Base-by-base conservation (phyloP, 2,797 vertebrate genomes). In the Valencia hispanica region DNA sequence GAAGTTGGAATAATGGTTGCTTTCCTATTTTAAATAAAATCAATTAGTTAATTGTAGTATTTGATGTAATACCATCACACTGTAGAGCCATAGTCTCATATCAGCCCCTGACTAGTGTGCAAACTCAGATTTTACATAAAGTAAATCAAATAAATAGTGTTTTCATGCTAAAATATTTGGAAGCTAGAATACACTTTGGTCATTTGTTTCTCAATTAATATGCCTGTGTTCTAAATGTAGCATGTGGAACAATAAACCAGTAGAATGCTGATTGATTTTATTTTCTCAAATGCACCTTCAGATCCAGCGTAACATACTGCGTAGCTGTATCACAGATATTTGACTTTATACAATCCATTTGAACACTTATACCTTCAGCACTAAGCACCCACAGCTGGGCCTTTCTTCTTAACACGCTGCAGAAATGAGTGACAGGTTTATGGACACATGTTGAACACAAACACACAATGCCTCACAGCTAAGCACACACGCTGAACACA, bases 361-460 rank as follows among this genome's bases (percentile, higher is more conserved):
- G 73, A 85, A 85, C 68, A 83, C 77, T 82, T 45, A 77, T 77
- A 80, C 83, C 85, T 87, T 39, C 53, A 80, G 79, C 50, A 73
- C 78, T 82, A 86, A 83, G 84, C 65, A 65, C 83, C 82, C 88
- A 83, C 91, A 88, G 86, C 84, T 92, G 87, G 86, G 82, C 74
- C 74, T 84, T 86, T 90, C 82, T 81, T 83, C 72, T 78, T 69
- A 76, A 74, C 74, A 70, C 53, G n/a, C 68, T 22, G 74, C 61
- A 45, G 65, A 59, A 69, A 86, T 89, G 91, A 91, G 73, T 83
- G 87, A 87, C 88, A 90, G 81, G 81, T 92, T 88, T 73, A 79
- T 82, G 83, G 81, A 87, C 77, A 85, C 5, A 2, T 70, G 78
- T 74, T 71, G 69, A 80, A 80, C 72, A 78, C 79, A 82, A 72